Evolutionary conservation across 53 echinoderm and acorn worm species (phyloP).

Genomic region (Paelopatides confundens): DNA sequence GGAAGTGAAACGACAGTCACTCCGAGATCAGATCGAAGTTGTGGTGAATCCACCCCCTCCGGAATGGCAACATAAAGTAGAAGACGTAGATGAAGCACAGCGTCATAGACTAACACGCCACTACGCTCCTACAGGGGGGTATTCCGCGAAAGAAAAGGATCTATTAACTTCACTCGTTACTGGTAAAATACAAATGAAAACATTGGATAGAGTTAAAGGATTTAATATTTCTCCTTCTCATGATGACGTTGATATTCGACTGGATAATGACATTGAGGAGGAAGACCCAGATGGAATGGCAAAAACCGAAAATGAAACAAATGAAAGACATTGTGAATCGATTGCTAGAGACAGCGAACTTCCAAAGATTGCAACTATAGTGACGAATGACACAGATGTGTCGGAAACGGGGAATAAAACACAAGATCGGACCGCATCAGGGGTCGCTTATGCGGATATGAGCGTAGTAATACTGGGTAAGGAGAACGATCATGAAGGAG

Average conservation of each 20-base stretch:
- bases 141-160: conserved; percentile 32
- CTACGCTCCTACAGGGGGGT: conserved; percentile 26
- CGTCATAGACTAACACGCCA: not conserved
- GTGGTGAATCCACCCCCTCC: conserved; percentile 76
- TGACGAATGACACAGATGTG: not conserved
- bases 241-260: not conserved
- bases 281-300: not conserved
- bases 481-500: not conserved
- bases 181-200: conserved; percentile 18
- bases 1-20: conserved; percentile 1
- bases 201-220: not conserved
- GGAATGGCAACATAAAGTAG: conserved; percentile 66
- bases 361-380: not conserved
- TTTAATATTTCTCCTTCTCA: not conserved
- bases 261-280: not conserved
- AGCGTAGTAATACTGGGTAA: not conserved
- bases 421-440: not conserved
- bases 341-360: not conserved
- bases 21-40: conserved; percentile 59
- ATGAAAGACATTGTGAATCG: not conserved
- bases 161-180: conserved; percentile 13
- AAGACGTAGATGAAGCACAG: conserved; percentile 47
- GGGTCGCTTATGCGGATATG: not conserved
- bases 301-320: not conserved
- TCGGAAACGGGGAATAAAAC: not conserved